Evolutionary conservation across 2,797 vertebrate genomes (phyloP), one percentile per base, ranked within the genome.

Genomic region (Argentina silus): DNA sequence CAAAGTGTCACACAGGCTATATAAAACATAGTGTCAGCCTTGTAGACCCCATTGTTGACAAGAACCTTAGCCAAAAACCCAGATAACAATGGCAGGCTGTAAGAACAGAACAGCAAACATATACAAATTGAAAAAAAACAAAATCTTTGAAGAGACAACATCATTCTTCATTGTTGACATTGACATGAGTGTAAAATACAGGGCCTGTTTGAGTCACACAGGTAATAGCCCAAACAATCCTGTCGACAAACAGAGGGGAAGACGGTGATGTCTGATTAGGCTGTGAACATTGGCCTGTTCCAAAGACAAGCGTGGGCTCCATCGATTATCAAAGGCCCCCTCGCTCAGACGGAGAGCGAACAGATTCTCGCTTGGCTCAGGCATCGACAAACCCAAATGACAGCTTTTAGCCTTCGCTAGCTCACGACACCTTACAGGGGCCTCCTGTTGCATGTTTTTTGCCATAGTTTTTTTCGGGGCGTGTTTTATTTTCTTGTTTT

Each of bases 351-450:
- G 80, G 85, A 85, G 86, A 87, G 85, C 85, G 85, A 77, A 91
- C 88, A 91, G 91, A 93, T 93, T 91, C 89, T 90, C 87, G 82
- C 87, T 72, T 72, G 90, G 91, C 90, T 92, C 88, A 89, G 90
- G 92, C 89, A 90, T 90, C 85, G 90, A 92, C 91, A 91, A 88
- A 83, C 79, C 69, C 86, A 84, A 87, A 84, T 93, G 91, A 93
- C 92, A 92, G 90, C 90, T 90, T 90, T 73, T 87, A 90, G 89
- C 87, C 84, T 78, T 84, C 86, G 87, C 87, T 90, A 82, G 86
- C 90, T 91, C 88, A 86, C n/a, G 77, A 80, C 17, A 77, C 84
- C 79, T 65, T 21, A 19, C 9, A 45, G 36, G 23, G 12, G 14
- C 45, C 19, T 63, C 27, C 75, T 4, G 44, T 17, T 70, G 62